Evolutionary conservation across 2,797 vertebrate genomes (phyloP), one percentile per base, ranked within the genome.

Genomic region (Paguma larvata): DNA sequence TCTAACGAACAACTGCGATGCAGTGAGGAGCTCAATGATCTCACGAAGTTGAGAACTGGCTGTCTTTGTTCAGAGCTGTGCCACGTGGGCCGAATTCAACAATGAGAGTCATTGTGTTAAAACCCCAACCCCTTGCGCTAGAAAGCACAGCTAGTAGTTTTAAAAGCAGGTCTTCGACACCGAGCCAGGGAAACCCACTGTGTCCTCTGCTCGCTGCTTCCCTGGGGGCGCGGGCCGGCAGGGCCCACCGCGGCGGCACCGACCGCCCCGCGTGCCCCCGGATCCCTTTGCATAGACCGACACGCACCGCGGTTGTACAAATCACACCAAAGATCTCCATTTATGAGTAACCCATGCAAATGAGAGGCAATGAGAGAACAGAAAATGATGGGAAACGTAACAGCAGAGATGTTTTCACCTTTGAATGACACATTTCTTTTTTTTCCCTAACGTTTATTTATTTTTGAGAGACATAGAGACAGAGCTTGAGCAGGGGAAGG

Each of bases 261-360:
- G 0, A 51, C 6, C 1, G n/a, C 62, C 51, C 18, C 0, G 59
- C 13, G 67, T 18, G 41, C 21, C n/a, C 27, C 2, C 9, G 11
- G 14, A 72, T 41, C 78, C 90, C 80, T 77, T 38, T 70, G 90
- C 91, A 73, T 82, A 93, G 78, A 79, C 23, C 41, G 44, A 82
- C 85, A 90, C 46, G 27, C 25, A 2, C 53, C 70, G 41, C 41
- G 12, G 96, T 67, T 93, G 91, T n/a, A 83, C 83, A 79, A 70
- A 94, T 97, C 68, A 0, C 44, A 63, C 86, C n/a, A 2, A 78
- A 95, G 90, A 91, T 90, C 87, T 94, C 65, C 94, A 48, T 68
- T 85, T 93, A 85, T 92, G 96, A 97, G 96, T 91, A 97, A 97
- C 94, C 46, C 18, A 94, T 87, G 97, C 97, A 97, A 97, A 98